Percentiles rank a stretch among this genome's conserved stretches.
Evolutionary conservation across 37 sponge, comb jelly and placozoan species (phyloP).

Genomic region (Geodia barretti): DNA sequence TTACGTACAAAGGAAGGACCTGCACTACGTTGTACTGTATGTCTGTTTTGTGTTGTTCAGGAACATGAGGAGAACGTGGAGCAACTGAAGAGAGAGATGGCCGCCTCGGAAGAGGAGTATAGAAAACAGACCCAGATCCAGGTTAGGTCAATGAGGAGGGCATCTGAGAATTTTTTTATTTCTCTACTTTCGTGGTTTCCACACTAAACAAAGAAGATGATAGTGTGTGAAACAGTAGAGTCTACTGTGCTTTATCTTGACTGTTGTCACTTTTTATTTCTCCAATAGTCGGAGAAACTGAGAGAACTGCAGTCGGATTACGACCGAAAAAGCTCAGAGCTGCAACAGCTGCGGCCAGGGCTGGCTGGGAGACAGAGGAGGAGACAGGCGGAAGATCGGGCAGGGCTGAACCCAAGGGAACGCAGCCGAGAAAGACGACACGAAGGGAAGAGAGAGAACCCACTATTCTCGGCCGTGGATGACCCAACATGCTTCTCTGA

Average conservation of each 20-base stretch:
- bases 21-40: neutral
- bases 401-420: neutral
- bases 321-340: slow-evolving; percentile 6
- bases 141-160: neutral
- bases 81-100: neutral
- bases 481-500: no score
- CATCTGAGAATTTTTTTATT: neutral
- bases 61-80: slow-evolving; percentile 13
- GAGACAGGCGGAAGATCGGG: slow-evolving; percentile 11
- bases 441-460: no score
- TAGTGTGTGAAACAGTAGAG: no score
- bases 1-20: no score
- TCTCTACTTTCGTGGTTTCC: neutral
- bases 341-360: slow-evolving; percentile 1
- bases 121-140: slow-evolving; percentile 17
- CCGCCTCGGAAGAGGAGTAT: neutral
- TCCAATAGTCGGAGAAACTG: slow-evolving; percentile 7
- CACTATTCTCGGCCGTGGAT: no score
- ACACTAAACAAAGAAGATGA: no score
- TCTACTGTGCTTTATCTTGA: no score
- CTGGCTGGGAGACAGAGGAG: neutral
- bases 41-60: neutral
- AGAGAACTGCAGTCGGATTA: slow-evolving; percentile 18
- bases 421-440: neutral
- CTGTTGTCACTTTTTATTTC: neutral